These are phyloP conservation scores for Terrapene triunguis DNA, from an alignment of 2,113 vertebrate species.

Conservation along the genomic window DNA sequence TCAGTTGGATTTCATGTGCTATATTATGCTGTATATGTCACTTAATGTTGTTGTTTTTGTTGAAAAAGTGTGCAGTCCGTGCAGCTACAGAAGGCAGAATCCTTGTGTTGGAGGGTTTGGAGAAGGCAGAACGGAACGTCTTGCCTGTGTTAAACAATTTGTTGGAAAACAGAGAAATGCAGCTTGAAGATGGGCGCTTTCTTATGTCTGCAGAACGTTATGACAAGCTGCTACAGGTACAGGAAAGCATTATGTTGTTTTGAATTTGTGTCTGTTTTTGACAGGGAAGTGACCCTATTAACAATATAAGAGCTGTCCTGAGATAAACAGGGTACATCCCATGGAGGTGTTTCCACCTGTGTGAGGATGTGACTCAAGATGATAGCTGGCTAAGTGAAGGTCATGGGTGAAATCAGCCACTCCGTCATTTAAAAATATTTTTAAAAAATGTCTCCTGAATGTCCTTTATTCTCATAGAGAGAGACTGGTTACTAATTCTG, in stretches of 20 bases:
- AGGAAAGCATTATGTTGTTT: not conserved
- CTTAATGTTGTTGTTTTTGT: not conserved
- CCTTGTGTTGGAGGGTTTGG: constrained; percentile 94
- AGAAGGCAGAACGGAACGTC: constrained; percentile 96
- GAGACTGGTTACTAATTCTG: not conserved
- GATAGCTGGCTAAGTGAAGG: not conserved
- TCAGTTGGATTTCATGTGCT: not conserved
- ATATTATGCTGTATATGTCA: not conserved
- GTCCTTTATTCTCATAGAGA: not conserved
- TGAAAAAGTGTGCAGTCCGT: constrained; percentile 92
- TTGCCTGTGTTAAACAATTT: constrained; percentile 96
- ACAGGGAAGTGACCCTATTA: not conserved
- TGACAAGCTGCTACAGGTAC: constrained; percentile 93
- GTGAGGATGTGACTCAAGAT: not conserved
- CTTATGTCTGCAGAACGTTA: constrained; percentile 95
- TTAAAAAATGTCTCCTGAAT: accelerated
- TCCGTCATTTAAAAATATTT: not conserved
- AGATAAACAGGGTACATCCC: not conserved
- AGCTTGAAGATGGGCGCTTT: constrained; percentile 97
- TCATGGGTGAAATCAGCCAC: not conserved
- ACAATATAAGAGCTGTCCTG: not conserved
- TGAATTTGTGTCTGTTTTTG: not conserved
- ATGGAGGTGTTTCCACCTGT: not conserved
- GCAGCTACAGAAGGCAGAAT: constrained; percentile 93
- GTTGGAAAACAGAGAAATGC: constrained; percentile 98